Conservation (phyloP, 2,888 invertebrate genomes). For the Lamellibrachia satsuma region DNA sequence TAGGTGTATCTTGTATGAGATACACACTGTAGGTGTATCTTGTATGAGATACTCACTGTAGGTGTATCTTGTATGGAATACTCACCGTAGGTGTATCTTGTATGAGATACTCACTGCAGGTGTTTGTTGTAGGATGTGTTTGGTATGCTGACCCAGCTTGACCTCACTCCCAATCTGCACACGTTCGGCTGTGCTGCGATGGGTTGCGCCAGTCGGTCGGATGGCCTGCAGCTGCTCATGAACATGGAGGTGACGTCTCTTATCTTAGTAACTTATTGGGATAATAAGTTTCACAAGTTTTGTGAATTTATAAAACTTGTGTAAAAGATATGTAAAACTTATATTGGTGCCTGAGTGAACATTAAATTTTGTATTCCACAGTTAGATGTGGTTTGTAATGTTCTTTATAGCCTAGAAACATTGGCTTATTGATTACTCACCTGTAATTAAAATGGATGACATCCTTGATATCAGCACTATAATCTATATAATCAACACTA, state of each 20-base stretch:
- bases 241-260: slow-evolving; percentile 73
- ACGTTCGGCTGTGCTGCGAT: slow-evolving; percentile 88
- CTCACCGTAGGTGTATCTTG: not conserved
- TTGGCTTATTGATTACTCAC: too few relatives aligned
- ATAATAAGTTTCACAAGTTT: too few relatives aligned
- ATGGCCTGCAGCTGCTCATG: slow-evolving; percentile 74
- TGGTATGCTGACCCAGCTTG: slow-evolving; percentile 47
- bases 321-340: too few relatives aligned
- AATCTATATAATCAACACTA: too few relatives aligned
- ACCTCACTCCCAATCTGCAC: slow-evolving; percentile 62
- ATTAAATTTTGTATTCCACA: too few relatives aligned
- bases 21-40: not conserved
- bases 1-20: not conserved
- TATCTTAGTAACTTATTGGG: not conserved
- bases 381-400: too few relatives aligned
- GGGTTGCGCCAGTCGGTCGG: slow-evolving; percentile 75
- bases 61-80: not conserved
- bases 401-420: too few relatives aligned
- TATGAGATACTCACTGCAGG: not conserved
- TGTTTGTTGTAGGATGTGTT: slow-evolving; percentile 66
- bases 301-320: too few relatives aligned
- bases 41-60: not conserved
- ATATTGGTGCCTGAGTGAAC: too few relatives aligned
- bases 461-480: too few relatives aligned
- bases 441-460: too few relatives aligned